A percentile compares a stretch with the other conserved stretches of the same genome.
These are phyloP conservation scores for Ranitomeya imitator DNA, from an alignment of 2,113 vertebrate genomes.

Conservation along the genomic window DNA sequence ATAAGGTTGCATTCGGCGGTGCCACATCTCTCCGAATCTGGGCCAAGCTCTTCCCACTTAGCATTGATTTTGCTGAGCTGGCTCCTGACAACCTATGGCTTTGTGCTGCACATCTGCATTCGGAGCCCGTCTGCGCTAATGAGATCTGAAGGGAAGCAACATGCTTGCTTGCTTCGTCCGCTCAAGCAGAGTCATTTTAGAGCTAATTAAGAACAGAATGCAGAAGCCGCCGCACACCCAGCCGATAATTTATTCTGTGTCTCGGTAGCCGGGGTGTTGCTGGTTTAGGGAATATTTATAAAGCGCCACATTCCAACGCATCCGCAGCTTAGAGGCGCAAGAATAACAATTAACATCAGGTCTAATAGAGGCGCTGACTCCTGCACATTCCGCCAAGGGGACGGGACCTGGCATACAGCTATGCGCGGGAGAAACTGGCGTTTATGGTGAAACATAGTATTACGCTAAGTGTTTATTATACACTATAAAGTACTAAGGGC, in stretches of 20 bases:
- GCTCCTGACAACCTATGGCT: slow-evolving; percentile 51
- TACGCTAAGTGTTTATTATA: neutral
- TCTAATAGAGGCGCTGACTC: neutral
- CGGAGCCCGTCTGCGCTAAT: slow-evolving; percentile 52
- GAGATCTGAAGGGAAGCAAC: slow-evolving; percentile 59
- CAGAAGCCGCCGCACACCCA: slow-evolving; percentile 2
- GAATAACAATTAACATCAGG: neutral
- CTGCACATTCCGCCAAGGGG: neutral
- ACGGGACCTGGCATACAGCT: neutral
- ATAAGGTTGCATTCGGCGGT: neutral
- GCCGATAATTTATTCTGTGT: neutral
- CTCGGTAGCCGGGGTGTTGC: neutral
- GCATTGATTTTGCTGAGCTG: neutral
- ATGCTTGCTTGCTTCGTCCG: slow-evolving; percentile 47
- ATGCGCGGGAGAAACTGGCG: neutral
- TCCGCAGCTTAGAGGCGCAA: slow-evolving; percentile 14
- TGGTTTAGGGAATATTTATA: slow-evolving; percentile 22
- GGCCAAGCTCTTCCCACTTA: slow-evolving; percentile 24
- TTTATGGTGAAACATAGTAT: neutral
- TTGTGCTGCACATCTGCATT: slow-evolving; percentile 37
- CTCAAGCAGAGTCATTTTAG: slow-evolving; percentile 59
- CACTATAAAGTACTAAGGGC: neutral
- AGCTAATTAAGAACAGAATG: slow-evolving; percentile 64
- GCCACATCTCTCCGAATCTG: neutral
- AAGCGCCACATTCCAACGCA: slow-evolving; percentile 7